Evolutionary conservation across 2,888 invertebrate genomes (phyloP).

Genomic region (Oithona nana): DNA sequence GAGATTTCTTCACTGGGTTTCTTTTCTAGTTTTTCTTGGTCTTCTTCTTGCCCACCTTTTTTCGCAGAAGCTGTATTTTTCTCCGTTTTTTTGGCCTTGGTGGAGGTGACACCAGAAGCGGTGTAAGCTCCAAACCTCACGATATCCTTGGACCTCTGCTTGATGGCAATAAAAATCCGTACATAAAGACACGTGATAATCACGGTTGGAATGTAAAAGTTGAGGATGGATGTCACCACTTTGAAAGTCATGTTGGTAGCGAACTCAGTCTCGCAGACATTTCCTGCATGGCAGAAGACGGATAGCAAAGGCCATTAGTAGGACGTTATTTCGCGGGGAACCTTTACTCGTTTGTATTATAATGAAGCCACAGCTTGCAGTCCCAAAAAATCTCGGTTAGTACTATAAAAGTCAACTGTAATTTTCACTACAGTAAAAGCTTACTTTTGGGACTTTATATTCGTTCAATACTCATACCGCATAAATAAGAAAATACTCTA

Average conservation of each 20-base stretch:
- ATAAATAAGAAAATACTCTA: no score
- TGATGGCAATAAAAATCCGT: constrained; percentile 19
- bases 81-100: neutral
- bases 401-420: no score
- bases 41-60: neutral
- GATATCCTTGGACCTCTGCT: constrained; percentile 8
- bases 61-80: neutral
- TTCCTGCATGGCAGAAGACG: constrained; percentile 18
- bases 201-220: constrained; percentile 33
- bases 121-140: constrained; percentile 1
- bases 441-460: no score
- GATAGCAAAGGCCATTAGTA: no score
- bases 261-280: constrained; percentile 34
- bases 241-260: constrained; percentile 31
- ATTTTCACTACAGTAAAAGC: no score
- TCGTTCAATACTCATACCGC: no score
- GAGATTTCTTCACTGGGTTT: no score
- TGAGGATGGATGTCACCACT: constrained; percentile 32
- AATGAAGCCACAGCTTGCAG: no score
- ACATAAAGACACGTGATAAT: constrained; percentile 33
- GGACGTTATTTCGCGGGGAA: no score
- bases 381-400: no score
- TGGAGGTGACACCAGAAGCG: neutral
- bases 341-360: no score
- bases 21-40: neutral